Conservation (phyloP, 2,888 invertebrate genomes). For the Xiphydria camelus region DNA sequence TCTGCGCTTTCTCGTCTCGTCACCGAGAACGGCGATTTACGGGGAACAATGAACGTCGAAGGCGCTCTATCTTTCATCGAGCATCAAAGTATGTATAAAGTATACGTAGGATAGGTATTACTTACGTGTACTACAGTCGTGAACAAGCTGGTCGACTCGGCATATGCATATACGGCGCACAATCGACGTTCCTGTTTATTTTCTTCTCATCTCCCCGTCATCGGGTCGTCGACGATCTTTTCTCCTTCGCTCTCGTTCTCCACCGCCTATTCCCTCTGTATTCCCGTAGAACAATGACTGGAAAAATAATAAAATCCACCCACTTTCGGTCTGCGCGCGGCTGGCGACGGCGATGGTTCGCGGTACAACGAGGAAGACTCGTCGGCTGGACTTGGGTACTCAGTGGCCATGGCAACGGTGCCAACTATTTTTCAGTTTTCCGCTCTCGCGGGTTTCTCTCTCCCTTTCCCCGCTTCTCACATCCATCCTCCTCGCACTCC, state of each 20-base stretch:
- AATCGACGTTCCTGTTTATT: too few species aligned
- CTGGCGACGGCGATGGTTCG: conserved; percentile 12
- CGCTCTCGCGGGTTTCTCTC: conserved; percentile 12
- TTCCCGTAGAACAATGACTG: conserved; percentile 18
- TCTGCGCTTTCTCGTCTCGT: too few species aligned
- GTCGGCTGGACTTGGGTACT: conserved; percentile 32
- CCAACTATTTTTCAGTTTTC: conserved; percentile 37
- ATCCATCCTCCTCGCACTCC: conserved; percentile 2
- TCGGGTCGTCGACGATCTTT: conserved; percentile 3
- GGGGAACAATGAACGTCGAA: conserved; percentile 32
- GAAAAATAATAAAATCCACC: conserved; percentile 30
- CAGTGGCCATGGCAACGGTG: conserved; percentile 36
- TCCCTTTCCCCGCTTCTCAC: conserved; percentile 2
- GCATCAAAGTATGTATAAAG: conserved; percentile 6
- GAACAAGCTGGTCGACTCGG: too few species aligned
- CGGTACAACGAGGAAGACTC: conserved; percentile 1
- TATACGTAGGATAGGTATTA: too few species aligned
- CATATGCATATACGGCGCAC: too few species aligned
- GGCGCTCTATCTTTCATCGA: conserved; percentile 39
- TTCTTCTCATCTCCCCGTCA: too few species aligned
- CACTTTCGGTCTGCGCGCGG: too few species aligned
- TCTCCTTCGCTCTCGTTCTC: neutral
- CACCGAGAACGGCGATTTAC: too few species aligned
- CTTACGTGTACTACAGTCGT: too few species aligned
- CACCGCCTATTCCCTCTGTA: neutral